Evolutionary conservation across 2,888 invertebrate species (phyloP).

Genomic region (Nasonovia ribisnigri): DNA sequence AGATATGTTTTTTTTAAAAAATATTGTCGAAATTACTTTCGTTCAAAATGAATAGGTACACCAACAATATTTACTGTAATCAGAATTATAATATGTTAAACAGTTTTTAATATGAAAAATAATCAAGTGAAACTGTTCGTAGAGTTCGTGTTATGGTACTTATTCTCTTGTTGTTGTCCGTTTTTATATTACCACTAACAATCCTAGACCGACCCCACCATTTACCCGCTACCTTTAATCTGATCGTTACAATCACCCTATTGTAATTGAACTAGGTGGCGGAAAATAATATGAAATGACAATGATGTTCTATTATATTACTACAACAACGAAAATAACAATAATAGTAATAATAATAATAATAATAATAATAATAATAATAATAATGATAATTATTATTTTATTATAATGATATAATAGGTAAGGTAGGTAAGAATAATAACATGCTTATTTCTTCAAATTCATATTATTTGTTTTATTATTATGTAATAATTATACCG

Average conservation of each 20-base stretch:
- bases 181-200: constrained; percentile 57
- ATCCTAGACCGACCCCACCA: constrained; percentile 20
- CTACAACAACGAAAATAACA: constrained; percentile 10
- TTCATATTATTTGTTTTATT: constrained; percentile 29
- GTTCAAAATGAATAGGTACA: not conserved
- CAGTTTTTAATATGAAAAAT: constrained; percentile 21
- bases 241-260: constrained; percentile 43
- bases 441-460: not conserved
- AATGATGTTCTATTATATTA: constrained; percentile 31
- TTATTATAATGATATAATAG: not conserved
- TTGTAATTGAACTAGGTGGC: constrained; percentile 21
- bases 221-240: constrained; percentile 10
- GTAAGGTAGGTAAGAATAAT: not conserved
- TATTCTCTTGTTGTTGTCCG: constrained; percentile 10
- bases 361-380: not conserved
- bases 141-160: constrained; percentile 14
- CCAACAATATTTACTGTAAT: not conserved
- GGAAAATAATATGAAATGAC: constrained; percentile 38
- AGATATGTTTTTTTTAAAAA: not conserved
- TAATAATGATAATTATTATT: not conserved
- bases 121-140: constrained; percentile 15
- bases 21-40: not conserved
- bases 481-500: not conserved
- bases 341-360: not conserved
- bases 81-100: not conserved